Conservation (phyloP, 2,113 vertebrate species). For the Daubentonia madagascariensis region DNA sequence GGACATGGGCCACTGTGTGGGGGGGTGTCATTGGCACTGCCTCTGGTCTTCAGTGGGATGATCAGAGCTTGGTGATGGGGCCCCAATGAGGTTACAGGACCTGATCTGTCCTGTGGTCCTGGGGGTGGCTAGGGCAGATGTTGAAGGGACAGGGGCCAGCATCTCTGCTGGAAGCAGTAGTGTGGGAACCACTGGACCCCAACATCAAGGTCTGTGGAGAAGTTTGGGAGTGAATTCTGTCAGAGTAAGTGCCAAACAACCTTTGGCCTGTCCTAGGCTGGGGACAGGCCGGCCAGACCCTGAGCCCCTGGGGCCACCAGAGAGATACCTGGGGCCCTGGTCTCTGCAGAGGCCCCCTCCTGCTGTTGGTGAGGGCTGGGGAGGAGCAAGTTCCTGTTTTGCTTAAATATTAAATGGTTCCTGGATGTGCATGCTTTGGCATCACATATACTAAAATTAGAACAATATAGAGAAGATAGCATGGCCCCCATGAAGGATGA, state of each 20-base stretch:
- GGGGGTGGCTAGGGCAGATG: neutral
- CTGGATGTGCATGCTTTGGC: too few relatives aligned
- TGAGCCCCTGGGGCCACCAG: neutral
- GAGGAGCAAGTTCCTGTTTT: too few relatives aligned
- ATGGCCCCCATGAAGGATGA: too few relatives aligned
- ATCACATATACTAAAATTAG: too few relatives aligned
- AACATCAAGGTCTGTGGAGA: too few relatives aligned
- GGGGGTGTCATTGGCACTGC: neutral
- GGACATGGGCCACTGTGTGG: neutral
- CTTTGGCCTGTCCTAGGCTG: neutral
- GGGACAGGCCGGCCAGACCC: neutral
- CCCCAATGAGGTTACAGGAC: neutral
- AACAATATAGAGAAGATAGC: too few relatives aligned
- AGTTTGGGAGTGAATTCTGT: neutral
- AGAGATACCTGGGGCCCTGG: neutral
- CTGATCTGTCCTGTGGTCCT: neutral
- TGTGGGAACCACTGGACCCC: neutral
- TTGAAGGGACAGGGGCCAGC: neutral
- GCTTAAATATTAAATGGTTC: too few relatives aligned
- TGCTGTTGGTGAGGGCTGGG: too few relatives aligned
- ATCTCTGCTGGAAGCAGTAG: neutral
- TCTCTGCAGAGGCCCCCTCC: rapidly evolving
- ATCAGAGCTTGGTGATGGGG: rapidly evolving
- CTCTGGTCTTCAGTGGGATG: rapidly evolving
- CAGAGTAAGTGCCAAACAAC: neutral